Percentiles rank a stretch among this genome's conserved stretches.
These are phyloP conservation scores for Perca flavescens DNA, from an alignment of 2,113 vertebrate genomes.

Conservation along the genomic window DNA sequence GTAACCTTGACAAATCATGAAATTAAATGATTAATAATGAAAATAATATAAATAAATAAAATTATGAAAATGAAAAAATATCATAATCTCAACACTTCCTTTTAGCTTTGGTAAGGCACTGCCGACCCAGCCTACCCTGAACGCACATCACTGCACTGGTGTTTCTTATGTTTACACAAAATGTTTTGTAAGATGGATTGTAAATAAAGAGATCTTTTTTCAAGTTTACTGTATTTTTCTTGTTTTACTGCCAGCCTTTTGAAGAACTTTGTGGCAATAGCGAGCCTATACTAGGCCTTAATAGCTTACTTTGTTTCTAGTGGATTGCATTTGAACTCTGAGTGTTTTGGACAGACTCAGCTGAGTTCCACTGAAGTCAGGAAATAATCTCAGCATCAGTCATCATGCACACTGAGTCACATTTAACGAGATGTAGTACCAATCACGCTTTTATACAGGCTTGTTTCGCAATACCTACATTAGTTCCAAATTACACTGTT, in stretches of 20 bases:
- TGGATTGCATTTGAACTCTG: neutral
- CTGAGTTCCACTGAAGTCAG: constrained; percentile 29
- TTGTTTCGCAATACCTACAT: neutral
- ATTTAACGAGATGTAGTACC: constrained; percentile 16
- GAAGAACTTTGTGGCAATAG: neutral
- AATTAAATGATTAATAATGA: too few relatives aligned
- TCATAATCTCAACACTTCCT: too few relatives aligned
- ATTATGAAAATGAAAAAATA: too few relatives aligned
- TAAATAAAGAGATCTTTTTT: constrained; percentile 50
- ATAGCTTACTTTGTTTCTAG: neutral
- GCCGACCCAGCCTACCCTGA: too few relatives aligned
- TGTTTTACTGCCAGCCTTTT: neutral
- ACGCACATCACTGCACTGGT: too few relatives aligned
- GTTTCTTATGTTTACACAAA: constrained; percentile 9
- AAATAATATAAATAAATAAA: too few relatives aligned
- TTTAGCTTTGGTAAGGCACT: too few relatives aligned
- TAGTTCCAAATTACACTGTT: neutral
- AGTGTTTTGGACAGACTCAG: constrained; percentile 30
- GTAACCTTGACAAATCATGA: too few relatives aligned
- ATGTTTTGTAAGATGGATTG: constrained; percentile 16
- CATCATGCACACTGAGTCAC: constrained; percentile 34
- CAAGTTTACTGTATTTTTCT: neutral
- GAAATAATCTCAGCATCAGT: constrained; percentile 38
- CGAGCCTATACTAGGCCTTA: neutral
- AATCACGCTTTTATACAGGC: neutral